phyloP scores from a whole-genome alignment of 2,113 vertebrate genomes.

The Platysternon megacephalum region DNA sequence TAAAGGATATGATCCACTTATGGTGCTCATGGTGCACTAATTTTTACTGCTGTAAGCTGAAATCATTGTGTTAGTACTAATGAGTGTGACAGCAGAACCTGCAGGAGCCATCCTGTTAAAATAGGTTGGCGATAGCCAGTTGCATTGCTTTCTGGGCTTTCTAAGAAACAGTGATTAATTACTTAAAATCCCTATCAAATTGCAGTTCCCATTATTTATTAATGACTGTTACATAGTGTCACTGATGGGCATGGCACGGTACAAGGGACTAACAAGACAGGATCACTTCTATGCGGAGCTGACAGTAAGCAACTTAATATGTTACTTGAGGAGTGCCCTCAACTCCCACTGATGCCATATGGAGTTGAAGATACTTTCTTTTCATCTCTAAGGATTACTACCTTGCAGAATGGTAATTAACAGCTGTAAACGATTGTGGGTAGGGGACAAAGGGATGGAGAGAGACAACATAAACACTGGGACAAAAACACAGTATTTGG shows the following conservation, averaged over 20 bases:
- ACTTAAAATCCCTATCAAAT: background rate
- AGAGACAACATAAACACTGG: background rate
- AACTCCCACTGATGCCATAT: background rate
- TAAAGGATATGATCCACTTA: background rate
- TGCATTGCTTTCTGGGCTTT: background rate
- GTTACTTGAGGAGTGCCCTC: background rate
- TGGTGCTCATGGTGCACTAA: accelerated
- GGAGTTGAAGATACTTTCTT: background rate
- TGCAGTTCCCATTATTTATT: background rate
- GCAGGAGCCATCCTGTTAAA: accelerated
- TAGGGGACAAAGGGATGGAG: background rate
- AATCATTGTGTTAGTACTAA: accelerated
- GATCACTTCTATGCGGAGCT: background rate
- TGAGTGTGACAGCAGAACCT: background rate
- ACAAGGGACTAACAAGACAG: background rate
- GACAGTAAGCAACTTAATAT: background rate
- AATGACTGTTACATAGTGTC: background rate
- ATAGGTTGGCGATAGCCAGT: background rate
- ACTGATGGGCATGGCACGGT: background rate
- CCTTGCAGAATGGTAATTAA: background rate
- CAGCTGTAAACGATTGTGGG: background rate
- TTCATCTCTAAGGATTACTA: accelerated
- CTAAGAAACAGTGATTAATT: background rate
- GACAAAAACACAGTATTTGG: background rate
- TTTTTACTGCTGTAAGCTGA: background rate